These are phyloP conservation scores for Polylopha cassiicola DNA, from an alignment of 2,888 invertebrate species.

Conservation along the genomic window DNA sequence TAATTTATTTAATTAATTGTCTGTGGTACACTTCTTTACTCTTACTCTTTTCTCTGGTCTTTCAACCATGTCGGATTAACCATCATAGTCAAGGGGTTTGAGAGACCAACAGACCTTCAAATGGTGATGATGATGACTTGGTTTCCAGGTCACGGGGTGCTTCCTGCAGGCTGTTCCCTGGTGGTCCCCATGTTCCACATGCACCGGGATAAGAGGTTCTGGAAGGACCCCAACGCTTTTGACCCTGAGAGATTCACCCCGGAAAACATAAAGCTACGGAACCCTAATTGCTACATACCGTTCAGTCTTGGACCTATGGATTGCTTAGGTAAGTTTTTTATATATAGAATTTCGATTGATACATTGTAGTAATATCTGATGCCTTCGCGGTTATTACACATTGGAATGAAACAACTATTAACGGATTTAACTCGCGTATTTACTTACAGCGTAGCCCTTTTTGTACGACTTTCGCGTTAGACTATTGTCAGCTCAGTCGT, in stretches of 20 bases:
- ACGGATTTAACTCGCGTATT: too few species aligned
- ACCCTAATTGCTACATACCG: constrained; percentile 56
- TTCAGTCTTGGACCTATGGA: constrained; percentile 66
- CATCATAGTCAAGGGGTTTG: too few species aligned
- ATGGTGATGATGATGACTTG: background rate
- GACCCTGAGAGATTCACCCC: constrained; percentile 56
- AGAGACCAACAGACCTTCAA: too few species aligned
- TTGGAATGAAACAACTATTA: too few species aligned
- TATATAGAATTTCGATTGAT: background rate
- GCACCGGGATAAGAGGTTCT: constrained; percentile 52
- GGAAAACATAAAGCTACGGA: constrained; percentile 46
- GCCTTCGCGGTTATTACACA: background rate
- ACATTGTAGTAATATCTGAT: background rate
- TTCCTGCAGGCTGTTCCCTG: constrained; percentile 54
- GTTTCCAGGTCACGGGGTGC: constrained; percentile 46
- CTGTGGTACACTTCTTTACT: too few species aligned
- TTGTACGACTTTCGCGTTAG: too few species aligned
- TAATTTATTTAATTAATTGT: too few species aligned
- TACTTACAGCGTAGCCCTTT: too few species aligned
- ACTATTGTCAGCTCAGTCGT: too few species aligned
- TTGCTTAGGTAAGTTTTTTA: constrained; percentile 48
- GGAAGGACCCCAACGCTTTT: constrained; percentile 52
- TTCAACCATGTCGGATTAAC: too few species aligned
- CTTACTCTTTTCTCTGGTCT: too few species aligned
- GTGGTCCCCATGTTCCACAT: constrained; percentile 53